Evolutionary conservation across 2,797 vertebrate species (phyloP), one percentile per base, ranked within the genome.

Genomic region (Caiman crocodilus): DNA sequence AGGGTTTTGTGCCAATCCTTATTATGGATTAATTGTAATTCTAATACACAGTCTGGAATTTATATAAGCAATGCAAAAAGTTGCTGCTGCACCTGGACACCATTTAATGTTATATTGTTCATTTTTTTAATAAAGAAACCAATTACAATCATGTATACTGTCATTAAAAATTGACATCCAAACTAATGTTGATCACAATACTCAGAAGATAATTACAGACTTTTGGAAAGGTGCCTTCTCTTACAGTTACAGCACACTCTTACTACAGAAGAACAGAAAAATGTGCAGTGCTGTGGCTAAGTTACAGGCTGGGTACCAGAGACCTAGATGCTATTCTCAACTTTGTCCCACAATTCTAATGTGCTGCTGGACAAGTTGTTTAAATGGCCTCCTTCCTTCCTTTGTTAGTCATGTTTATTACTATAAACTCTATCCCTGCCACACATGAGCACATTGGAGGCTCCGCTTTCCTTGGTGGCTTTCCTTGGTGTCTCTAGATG

Each of bases 71-170:
- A 63, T 88, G 82, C 74, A 86, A 91, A 89, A 97, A 96, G 95
- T 96, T 97, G 93, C 91, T 95, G 75, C 77, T 95, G 95, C 96
- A 97, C 95, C 95, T 97, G 96, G 94, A 92, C 79, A 89, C 79
- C 88, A 96, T 95, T 97, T 84, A 96, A 82, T 92, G 35, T 91
- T 82, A 65, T 4, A 13, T 30, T 65, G 90, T 84, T 94, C 82
- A 80, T 60, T 86, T 92, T 85, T 90, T 86, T 61, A 75, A 82
- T 1, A 90, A 17, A 83, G 20, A 67, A 92, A 90, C 96, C 82
- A 92, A 91, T 89, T 75, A n/a, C 14, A 55, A 83, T 76, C 59
- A 76, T 79, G 87, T 90, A 84, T 76, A 92, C 89, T 4, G 80
- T 79, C 90, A 93, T 75, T 86, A 86, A 90, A 50, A 94, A 93